phyloP scores from a whole-genome alignment of 2,797 vertebrate species.

The Rhinoraja longicauda region DNA sequence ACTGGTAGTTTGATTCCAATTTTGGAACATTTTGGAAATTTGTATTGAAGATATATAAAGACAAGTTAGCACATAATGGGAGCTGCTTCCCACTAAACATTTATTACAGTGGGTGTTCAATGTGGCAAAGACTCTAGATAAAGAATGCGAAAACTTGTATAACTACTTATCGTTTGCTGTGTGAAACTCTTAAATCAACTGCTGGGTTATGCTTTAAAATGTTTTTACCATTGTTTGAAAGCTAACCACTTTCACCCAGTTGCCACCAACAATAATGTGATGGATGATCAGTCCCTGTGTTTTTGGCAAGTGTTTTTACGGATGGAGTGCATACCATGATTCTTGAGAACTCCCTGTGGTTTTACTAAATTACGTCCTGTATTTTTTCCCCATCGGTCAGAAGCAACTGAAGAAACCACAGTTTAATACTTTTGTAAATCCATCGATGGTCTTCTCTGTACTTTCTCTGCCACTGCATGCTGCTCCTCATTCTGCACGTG shows the following conservation, averaged over 20 bases:
- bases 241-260: background rate
- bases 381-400: background rate
- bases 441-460: background rate
- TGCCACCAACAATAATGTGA: background rate
- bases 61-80: background rate
- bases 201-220: background rate
- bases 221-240: background rate
- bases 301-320: background rate
- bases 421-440: background rate
- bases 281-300: background rate
- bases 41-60: background rate
- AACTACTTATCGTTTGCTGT: background rate
- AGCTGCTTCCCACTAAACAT: background rate
- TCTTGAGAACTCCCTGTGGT: background rate
- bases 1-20: background rate
- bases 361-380: background rate
- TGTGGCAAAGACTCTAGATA: background rate
- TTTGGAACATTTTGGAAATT: background rate
- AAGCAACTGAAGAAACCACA: background rate
- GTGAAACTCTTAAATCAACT: background rate
- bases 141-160: background rate
- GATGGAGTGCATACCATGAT: background rate
- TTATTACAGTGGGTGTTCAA: background rate
- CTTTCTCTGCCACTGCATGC: background rate
- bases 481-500: too few relatives aligned